Evolutionary conservation across 2,113 vertebrate genomes (phyloP).

Genomic region (Hypocryptadius cinnamomeus): DNA sequence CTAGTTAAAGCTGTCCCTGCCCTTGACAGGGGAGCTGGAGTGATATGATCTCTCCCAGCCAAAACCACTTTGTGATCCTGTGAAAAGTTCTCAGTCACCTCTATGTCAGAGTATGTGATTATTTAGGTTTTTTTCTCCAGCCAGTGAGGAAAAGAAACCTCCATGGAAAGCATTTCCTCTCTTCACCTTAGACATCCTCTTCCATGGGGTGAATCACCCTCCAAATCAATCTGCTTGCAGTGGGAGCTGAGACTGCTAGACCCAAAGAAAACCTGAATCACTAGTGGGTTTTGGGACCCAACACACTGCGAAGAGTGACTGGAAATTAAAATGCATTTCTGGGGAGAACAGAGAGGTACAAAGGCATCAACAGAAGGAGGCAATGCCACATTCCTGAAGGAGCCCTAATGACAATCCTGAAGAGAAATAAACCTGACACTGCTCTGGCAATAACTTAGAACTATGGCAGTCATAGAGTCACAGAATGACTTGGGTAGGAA

Average conservation of each 20-base stretch:
- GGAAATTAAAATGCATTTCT: background rate
- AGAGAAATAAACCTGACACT: background rate
- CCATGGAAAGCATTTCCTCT: background rate
- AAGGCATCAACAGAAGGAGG: background rate
- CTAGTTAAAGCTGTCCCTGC: background rate
- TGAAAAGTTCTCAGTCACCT: background rate
- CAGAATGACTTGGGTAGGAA: background rate
- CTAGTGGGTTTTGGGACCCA: rapidly evolving
- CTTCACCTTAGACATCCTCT: background rate
- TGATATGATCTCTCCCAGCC: background rate
- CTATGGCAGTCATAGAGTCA: background rate
- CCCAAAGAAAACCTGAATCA: background rate
- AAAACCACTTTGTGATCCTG: background rate
- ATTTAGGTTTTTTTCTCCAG: background rate
- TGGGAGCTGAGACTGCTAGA: background rate
- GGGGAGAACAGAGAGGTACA: background rate
- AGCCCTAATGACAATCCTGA: background rate
- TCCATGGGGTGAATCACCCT: background rate
- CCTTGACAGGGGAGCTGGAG: background rate
- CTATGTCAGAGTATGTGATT: rapidly evolving
- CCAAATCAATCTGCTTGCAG: background rate
- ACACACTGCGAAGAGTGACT: background rate
- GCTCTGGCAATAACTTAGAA: background rate
- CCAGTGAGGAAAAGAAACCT: background rate
- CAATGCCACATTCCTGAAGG: background rate